Percentiles rank a stretch among this genome's conserved stretches.
Conservation (phyloP, 1,140 invertebrate species). For the Neelides sp. region DNA sequence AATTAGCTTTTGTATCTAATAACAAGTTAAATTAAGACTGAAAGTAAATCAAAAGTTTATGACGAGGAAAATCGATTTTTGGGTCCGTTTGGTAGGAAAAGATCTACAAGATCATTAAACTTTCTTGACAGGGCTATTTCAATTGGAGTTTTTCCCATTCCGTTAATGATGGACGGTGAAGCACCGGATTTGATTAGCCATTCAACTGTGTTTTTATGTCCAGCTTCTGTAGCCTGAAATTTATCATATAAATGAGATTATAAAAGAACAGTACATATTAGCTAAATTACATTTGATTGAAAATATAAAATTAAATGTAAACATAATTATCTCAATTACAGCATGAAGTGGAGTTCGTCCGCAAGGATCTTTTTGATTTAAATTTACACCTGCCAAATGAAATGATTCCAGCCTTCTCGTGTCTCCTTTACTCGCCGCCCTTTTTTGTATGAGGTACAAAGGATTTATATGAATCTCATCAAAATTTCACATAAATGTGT, state of each 20-base stretch:
- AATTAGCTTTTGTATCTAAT: no score
- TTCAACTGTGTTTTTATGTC: conserved; percentile 33
- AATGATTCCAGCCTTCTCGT: conserved; percentile 45
- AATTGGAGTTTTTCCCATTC: conserved; percentile 39
- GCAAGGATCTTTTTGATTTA: conserved; percentile 44
- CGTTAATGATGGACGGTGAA: conserved; percentile 35
- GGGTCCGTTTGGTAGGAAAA: conserved; percentile 6
- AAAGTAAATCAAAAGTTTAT: no score
- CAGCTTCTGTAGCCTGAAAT: conserved; percentile 38
- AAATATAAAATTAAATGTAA: neutral
- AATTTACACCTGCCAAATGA: conserved; percentile 48
- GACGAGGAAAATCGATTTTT: no score
- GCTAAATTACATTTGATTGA: neutral
- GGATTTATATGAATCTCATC: neutral
- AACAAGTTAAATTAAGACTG: no score
- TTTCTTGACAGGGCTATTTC: conserved; percentile 38
- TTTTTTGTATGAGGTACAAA: conserved; percentile 14
- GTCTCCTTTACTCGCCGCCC: conserved; percentile 46
- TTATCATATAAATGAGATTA: conserved; percentile 3
- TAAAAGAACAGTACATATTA: neutral
- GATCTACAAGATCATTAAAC: conserved; percentile 32
- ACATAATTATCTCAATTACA: conserved; percentile 31
- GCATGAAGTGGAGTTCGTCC: conserved; percentile 50
- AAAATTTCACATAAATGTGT: neutral
- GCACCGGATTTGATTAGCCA: conserved; percentile 39